A percentile compares a stretch with the other conserved stretches of the same genome.
phyloP scores from a whole-genome alignment of 2,797 vertebrate genomes.

The Anisognathus igniventris region DNA sequence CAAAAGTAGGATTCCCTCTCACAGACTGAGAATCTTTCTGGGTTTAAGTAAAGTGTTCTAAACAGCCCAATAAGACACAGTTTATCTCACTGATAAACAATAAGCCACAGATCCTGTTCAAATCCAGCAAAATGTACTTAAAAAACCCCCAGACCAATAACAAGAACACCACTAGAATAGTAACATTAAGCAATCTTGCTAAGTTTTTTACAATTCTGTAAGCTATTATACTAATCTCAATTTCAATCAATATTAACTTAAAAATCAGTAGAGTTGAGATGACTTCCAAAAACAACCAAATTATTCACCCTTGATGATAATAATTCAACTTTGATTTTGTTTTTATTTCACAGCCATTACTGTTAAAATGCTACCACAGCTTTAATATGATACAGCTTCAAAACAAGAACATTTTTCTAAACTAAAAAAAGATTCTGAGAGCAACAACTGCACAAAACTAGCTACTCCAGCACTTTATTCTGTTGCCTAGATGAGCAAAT shows the following conservation, averaged over 20 bases:
- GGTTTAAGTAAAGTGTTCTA: background rate
- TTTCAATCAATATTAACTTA: background rate
- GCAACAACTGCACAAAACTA: background rate
- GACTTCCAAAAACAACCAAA: background rate
- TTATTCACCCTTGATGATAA: background rate
- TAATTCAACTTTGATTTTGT: background rate
- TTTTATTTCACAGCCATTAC: background rate
- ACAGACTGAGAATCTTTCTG: background rate
- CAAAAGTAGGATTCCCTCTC: background rate
- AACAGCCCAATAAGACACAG: background rate
- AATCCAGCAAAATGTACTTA: background rate
- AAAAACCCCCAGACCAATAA: rapidly evolving
- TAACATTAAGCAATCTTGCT: background rate
- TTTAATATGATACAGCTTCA: background rate
- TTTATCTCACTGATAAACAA: background rate
- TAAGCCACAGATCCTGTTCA: background rate
- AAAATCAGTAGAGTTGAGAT: background rate
- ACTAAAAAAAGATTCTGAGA: background rate
- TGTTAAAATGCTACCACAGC: background rate
- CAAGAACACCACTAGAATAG: background rate
- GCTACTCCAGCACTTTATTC: background rate
- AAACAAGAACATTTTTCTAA: background rate
- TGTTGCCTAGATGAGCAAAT: background rate
- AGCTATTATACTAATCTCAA: background rate
- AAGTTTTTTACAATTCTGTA: background rate